phyloP scores from a whole-genome alignment of 2,113 vertebrate species.

The Xiphophorus hellerii region DNA sequence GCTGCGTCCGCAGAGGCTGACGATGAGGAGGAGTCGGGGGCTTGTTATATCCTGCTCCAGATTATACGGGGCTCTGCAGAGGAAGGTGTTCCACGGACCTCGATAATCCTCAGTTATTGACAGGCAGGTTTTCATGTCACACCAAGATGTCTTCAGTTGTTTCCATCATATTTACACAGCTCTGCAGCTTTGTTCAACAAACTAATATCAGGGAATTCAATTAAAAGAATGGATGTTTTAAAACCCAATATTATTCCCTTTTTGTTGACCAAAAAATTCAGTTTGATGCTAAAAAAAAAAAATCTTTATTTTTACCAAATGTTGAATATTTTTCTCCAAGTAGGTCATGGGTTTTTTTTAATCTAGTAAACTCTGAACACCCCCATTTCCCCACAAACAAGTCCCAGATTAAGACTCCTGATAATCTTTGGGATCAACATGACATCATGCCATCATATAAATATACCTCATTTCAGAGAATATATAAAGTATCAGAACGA shows the following conservation, averaged over 20 bases:
- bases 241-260: background rate
- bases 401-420: conserved; percentile 9
- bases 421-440: conserved; percentile 14
- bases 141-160: background rate
- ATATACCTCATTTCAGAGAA: background rate
- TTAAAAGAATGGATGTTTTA: background rate
- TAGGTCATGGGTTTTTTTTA: conserved; percentile 5
- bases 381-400: conserved; percentile 3
- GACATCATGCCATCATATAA: background rate
- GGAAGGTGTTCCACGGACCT: conserved; percentile 27
- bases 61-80: conserved; percentile 14
- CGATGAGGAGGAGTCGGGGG: conserved; percentile 28
- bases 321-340: background rate
- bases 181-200: background rate
- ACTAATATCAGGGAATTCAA: background rate
- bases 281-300: background rate
- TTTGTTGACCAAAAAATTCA: background rate
- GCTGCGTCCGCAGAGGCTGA: background rate
- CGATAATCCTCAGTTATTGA: conserved; percentile 19
- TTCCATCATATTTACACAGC: background rate
- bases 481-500: background rate
- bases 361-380: conserved; percentile 14
- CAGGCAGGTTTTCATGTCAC: conserved; percentile 7
- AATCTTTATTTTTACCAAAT: background rate
- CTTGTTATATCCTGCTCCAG: conserved; percentile 47